Evolutionary conservation across 1,140 invertebrate species (phyloP).

Genomic region (Aphaenogaster rudis): DNA sequence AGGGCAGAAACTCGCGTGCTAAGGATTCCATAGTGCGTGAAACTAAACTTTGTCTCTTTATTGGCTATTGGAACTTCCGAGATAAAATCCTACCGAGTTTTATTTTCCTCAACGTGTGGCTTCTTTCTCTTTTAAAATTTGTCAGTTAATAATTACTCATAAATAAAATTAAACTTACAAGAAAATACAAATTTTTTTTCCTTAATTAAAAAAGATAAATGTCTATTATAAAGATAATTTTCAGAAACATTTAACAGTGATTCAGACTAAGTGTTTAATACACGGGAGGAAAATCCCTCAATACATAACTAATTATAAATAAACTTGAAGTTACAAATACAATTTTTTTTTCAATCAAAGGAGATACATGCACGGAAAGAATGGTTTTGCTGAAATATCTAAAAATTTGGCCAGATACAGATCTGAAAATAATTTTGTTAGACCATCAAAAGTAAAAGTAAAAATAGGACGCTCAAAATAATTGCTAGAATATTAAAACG

Average conservation of each 20-base stretch:
- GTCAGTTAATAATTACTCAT: neutral
- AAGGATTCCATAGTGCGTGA: neutral
- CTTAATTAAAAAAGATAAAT: neutral
- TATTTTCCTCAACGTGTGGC: neutral
- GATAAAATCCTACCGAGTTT: neutral
- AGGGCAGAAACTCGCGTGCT: neutral
- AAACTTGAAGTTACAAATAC: no score
- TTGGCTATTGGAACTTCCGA: no score
- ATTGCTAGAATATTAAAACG: no score
- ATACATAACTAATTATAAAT: no score
- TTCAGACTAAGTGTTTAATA: neutral
- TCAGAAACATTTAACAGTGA: neutral
- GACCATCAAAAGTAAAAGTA: no score
- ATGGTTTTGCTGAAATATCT: no score
- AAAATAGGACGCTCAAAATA: no score
- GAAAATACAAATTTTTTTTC: neutral
- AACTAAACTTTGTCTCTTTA: slow-evolving; percentile 2
- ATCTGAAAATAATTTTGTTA: no score
- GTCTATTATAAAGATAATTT: neutral
- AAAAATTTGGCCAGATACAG: no score
- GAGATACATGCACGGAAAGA: no score
- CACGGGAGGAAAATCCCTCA: no score
- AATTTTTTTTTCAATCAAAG: no score
- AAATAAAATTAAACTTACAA: neutral
- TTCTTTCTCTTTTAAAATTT: neutral